These are phyloP conservation scores for Ephestia elutella DNA, from an alignment of 1,140 invertebrate species.

Conservation along the genomic window DNA sequence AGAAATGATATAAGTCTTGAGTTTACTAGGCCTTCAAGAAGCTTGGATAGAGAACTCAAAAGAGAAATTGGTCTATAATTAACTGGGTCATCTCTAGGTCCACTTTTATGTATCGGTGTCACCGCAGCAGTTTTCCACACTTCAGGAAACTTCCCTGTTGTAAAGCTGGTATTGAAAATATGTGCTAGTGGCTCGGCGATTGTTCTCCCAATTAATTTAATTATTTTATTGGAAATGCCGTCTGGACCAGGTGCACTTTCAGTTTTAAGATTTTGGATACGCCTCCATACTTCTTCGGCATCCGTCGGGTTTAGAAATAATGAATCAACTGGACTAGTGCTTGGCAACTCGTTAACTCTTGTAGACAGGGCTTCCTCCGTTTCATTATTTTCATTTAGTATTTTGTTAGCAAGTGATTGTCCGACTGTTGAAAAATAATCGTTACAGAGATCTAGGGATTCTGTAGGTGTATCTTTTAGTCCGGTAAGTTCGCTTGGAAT, in stretches of 20 bases:
- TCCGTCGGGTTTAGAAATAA: background rate
- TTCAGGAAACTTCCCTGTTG: no score
- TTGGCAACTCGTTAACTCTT: background rate
- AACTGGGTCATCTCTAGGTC: no score
- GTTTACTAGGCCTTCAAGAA: no score
- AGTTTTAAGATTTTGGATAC: background rate
- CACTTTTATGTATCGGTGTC: no score
- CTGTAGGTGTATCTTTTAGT: background rate
- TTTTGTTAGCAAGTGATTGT: background rate
- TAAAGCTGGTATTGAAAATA: no score
- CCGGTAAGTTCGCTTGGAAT: background rate
- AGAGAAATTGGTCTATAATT: no score
- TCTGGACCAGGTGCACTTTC: constrained; percentile 2
- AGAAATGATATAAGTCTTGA: no score
- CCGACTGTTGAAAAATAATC: constrained; percentile 1
- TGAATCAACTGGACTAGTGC: background rate
- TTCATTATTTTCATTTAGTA: no score
- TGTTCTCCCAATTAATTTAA: no score
- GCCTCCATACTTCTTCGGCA: background rate
- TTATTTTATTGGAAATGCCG: background rate
- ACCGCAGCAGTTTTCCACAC: no score
- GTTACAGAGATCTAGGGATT: background rate
- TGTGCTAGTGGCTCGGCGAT: no score
- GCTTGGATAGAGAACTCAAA: no score
- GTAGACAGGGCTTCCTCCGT: background rate